phyloP scores from a whole-genome alignment of 1,140 invertebrate species.

The Oedothorax gibbosus region DNA sequence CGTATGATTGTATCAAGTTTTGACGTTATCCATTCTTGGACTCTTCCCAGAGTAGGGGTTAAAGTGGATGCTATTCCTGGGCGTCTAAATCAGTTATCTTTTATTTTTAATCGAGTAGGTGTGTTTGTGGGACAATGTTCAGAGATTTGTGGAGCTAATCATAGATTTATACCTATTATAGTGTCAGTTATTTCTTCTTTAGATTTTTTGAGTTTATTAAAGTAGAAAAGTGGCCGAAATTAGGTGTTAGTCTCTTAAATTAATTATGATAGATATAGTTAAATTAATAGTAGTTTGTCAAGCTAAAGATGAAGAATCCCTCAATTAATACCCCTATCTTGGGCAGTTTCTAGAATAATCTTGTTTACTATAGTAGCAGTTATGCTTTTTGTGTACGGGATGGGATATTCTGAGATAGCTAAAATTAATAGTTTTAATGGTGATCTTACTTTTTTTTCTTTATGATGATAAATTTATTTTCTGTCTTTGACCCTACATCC shows the following conservation, averaged over 20 bases:
- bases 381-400: too few species aligned
- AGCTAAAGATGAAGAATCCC: slow-evolving; percentile 64
- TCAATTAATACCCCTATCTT: too few species aligned
- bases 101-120: slow-evolving; percentile 73
- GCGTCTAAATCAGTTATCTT: slow-evolving; percentile 76
- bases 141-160: slow-evolving; percentile 80
- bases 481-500: too few species aligned
- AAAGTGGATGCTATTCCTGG: slow-evolving; percentile 78
- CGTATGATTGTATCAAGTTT: slow-evolving; percentile 73
- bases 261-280: slow-evolving; percentile 68
- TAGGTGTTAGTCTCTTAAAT: slow-evolving; percentile 38
- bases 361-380: too few species aligned
- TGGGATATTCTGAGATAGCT: too few species aligned
- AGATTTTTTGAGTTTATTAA: slow-evolving; percentile 63
- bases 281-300: slow-evolving; percentile 67
- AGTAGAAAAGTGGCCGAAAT: background rate
- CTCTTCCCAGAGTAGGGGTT: slow-evolving; percentile 74
- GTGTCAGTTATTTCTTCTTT: slow-evolving; percentile 69
- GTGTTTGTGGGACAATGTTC: slow-evolving; percentile 77
- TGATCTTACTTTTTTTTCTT: too few species aligned
- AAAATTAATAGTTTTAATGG: too few species aligned
- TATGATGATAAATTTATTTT: too few species aligned
- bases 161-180: slow-evolving; percentile 82
- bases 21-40: slow-evolving; percentile 80
- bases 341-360: too few species aligned